A percentile compares a stretch with the other conserved stretches of the same genome.
phyloP scores from a whole-genome alignment of 2,888 invertebrate species.

The Noctua comes region DNA sequence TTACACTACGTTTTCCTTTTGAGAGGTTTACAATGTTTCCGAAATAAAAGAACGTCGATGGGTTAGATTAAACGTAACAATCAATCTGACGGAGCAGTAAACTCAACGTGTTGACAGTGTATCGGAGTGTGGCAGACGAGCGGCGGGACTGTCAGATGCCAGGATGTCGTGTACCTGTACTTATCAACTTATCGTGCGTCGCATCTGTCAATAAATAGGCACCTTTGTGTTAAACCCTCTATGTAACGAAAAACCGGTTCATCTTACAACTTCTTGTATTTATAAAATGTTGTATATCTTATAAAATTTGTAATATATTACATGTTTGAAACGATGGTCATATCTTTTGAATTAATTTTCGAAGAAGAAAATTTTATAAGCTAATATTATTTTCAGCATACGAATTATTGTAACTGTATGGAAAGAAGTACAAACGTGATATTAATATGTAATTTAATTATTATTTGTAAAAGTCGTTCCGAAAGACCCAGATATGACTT shows the following conservation, averaged over 20 bases:
- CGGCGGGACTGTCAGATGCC: conserved; percentile 71
- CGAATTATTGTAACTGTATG: conserved; percentile 80
- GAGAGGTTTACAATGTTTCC: conserved; percentile 83
- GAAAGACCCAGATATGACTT: conserved; percentile 87
- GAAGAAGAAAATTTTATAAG: conserved; percentile 79
- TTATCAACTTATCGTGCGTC: conserved; percentile 68
- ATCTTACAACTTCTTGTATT: conserved; percentile 60
- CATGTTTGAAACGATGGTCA: conserved; percentile 67
- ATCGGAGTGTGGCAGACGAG: conserved; percentile 75
- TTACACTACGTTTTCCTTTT: conserved; percentile 83
- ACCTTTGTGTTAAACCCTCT: conserved; percentile 69
- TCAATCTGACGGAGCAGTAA: conserved; percentile 55
- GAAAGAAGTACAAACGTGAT: conserved; percentile 86
- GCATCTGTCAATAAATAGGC: conserved; percentile 68
- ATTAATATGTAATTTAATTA: conserved; percentile 82
- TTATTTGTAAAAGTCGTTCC: conserved; percentile 88
- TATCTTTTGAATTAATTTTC: conserved; percentile 75
- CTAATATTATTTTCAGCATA: conserved; percentile 82
- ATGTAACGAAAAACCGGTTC: conserved; percentile 58
- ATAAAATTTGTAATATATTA: conserved; percentile 72
- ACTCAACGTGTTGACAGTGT: conserved; percentile 53
- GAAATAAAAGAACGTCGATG: conserved; percentile 69
- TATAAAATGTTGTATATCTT: conserved; percentile 69
- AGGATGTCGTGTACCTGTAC: conserved; percentile 64
- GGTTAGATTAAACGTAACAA: conserved; percentile 63